Base-by-base conservation (phyloP, 92 coral and sea anemone genomes). In the Desmophyllum pertusum region DNA sequence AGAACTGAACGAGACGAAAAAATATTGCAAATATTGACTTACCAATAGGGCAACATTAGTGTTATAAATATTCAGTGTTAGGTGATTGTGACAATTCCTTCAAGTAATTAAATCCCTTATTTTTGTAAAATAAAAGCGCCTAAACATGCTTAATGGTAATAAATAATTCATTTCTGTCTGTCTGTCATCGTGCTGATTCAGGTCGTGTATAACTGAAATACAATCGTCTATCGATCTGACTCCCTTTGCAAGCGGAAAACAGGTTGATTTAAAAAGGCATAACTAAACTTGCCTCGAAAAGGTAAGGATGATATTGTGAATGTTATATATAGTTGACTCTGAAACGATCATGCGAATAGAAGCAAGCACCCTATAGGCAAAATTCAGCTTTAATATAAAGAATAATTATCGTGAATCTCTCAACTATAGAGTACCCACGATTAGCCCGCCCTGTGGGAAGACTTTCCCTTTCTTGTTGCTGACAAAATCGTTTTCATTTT, bases 251-350 rank as follows among this genome's bases (percentile, higher is more conserved):
- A 59, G 29, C n/a, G n/a, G n/a, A 10, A 55, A 7, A 59, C 65
- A 59, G 1, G 65, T 6, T 2, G 38, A 10, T 57, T 25, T 39
- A 10, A 37, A 27, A 75, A 51, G 30, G 42, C 36, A n/a, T n/a
- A 33, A 19, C 39, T 40, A 52, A 19, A 74, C 18, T 39, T 37
- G 38, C 19, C 30, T 18, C 50, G 3, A 10, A 21, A 51, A 75
- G 79, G 79, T 77, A 38, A 77, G 55, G 59, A 8, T n/a, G n/a
- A n/a, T n/a, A n/a, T 38, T 43, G 25, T 76, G 9, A 57, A 76
- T 53, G 41, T 8, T 62, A n/a, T n/a, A n/a, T n/a, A n/a, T n/a
- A 31, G 5, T 78, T 63, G 25, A 59, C 29, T 29, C 23, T 15
- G 27, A 41, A 23, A 59, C 39, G 25, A 9, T 39, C n/a, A n/a